Conservation (phyloP, 2,113 vertebrate species). For the Gasterosteus aculeatus region DNA sequence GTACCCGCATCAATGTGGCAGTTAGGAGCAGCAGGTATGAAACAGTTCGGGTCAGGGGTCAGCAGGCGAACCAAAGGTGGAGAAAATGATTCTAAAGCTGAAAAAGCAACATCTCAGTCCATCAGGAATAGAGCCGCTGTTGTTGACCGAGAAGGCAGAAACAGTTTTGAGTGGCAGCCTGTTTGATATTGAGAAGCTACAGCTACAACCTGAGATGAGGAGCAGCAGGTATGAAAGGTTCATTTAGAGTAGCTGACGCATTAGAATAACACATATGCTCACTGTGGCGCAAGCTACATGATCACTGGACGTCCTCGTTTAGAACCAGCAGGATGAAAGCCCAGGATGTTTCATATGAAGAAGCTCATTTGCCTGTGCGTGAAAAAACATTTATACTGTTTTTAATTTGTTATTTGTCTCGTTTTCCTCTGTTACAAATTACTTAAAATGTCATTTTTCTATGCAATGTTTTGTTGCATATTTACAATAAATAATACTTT, state of each 20-base stretch:
- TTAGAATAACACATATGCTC: not conserved
- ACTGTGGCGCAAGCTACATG: not conserved
- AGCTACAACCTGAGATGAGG: not conserved
- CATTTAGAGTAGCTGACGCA: not conserved
- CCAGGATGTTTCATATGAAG: not conserved
- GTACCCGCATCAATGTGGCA: conserved; percentile 13
- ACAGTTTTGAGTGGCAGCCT: conserved; percentile 8
- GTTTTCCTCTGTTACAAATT: not conserved
- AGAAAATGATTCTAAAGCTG: conserved; percentile 22
- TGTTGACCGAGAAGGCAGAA: not conserved
- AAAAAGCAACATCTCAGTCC: conserved; percentile 11
- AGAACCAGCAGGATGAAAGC: not conserved
- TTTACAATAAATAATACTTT: too few relatives aligned
- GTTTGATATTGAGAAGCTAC: not conserved
- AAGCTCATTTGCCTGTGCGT: not conserved
- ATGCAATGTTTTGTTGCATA: too few relatives aligned
- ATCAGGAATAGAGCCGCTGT: not conserved
- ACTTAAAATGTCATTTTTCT: not conserved
- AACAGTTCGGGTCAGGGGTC: conserved; percentile 36
- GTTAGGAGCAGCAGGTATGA: conserved; percentile 40
- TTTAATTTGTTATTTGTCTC: not conserved
- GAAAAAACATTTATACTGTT: not conserved
- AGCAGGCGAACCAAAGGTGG: conserved; percentile 31
- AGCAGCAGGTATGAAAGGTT: not conserved
- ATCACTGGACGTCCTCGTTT: not conserved